Evolutionary conservation across 1,140 invertebrate genomes (phyloP).

Genomic region (Eufriesea mexicana): DNA sequence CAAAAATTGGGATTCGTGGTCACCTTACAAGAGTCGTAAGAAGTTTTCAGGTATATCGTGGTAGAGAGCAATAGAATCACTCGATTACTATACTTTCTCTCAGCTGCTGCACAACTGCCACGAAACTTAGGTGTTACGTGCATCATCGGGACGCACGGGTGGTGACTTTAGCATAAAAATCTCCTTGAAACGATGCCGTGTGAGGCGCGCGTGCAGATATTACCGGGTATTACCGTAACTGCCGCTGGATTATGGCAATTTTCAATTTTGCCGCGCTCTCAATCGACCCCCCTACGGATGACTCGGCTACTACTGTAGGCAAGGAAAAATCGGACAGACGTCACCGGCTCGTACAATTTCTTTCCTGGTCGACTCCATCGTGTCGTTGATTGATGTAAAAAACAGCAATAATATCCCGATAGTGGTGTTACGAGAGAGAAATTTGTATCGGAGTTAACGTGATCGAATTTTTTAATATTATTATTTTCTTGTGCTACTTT

Average conservation of each 20-base stretch:
- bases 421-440: not conserved
- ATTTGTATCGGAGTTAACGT: not conserved
- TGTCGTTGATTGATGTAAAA: constrained; percentile 12
- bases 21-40: not conserved
- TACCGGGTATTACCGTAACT: constrained; percentile 66
- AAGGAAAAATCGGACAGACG: constrained; percentile 39
- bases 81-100: constrained; percentile 55
- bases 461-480: no score
- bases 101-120: not conserved
- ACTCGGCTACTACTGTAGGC: constrained; percentile 28
- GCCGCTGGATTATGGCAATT: constrained; percentile 66
- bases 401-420: not conserved
- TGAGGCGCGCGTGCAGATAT: constrained; percentile 50
- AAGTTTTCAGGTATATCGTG: not conserved
- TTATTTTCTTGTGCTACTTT: no score
- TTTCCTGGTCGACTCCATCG: not conserved
- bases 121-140: constrained; percentile 55
- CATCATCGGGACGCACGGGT: constrained; percentile 17
- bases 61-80: constrained; percentile 27
- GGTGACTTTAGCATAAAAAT: constrained; percentile 63
- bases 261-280: constrained; percentile 66
- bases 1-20: not conserved
- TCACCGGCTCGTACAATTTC: not conserved
- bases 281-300: constrained; percentile 55
- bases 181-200: constrained; percentile 54